phyloP scores from a whole-genome alignment of 2,113 vertebrate genomes.

The Dunckerocampus dactyliophorus region DNA sequence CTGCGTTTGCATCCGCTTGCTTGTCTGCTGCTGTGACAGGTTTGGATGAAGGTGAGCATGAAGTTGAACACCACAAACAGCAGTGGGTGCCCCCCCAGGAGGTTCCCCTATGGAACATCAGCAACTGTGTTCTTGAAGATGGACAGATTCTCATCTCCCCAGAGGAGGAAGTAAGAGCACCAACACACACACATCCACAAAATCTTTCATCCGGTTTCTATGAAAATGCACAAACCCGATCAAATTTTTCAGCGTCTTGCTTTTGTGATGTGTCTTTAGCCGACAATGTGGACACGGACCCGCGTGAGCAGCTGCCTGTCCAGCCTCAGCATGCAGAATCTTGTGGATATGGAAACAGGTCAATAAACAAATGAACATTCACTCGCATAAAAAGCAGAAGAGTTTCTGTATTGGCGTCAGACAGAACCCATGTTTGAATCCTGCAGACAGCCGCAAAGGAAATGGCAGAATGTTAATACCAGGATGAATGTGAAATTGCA shows the following conservation, averaged over 20 bases:
- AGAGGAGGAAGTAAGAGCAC: constrained; percentile 80
- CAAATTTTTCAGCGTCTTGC: background rate
- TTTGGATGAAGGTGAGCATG: constrained; percentile 25
- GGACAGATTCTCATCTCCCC: constrained; percentile 78
- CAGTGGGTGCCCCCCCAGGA: constrained; percentile 65
- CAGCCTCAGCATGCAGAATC: constrained; percentile 61
- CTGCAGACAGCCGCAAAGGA: constrained; percentile 52
- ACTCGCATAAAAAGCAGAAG: background rate
- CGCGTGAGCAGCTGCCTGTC: constrained; percentile 66
- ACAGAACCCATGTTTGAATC: background rate
- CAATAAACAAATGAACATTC: constrained; percentile 10
- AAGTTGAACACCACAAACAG: constrained; percentile 24
- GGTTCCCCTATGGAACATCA: constrained; percentile 84
- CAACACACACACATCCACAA: background rate
- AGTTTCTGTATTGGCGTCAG: background rate
- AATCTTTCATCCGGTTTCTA: background rate
- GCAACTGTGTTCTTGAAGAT: constrained; percentile 77
- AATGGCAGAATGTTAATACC: constrained; percentile 58
- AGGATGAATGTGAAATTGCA: constrained; percentile 60
- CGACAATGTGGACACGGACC: constrained; percentile 59
- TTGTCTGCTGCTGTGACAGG: constrained; percentile 1
- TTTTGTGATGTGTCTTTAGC: constrained; percentile 49
- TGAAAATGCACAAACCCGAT: background rate
- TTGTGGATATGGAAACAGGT: constrained; percentile 62
- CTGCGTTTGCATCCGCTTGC: no score